A percentile compares a stretch with the other conserved stretches of the same genome.
These are phyloP conservation scores for Athalia rosae DNA, from an alignment of 2,888 invertebrate species.

Conservation along the genomic window DNA sequence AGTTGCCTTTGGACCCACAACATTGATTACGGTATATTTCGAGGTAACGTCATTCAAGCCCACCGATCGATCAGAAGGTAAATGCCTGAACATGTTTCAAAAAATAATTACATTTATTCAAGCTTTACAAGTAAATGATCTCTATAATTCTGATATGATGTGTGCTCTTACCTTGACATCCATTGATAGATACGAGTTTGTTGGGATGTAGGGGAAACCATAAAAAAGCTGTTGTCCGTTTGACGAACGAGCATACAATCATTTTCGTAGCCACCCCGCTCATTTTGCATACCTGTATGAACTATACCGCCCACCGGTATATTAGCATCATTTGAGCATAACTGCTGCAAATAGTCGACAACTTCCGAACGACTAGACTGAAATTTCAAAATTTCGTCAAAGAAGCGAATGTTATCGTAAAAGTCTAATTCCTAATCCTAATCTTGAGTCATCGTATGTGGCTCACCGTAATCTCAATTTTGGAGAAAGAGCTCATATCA, in stretches of 20 bases:
- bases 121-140: too few relatives aligned
- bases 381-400: neutral
- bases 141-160: neutral
- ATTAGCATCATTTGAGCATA: slow-evolving; percentile 82
- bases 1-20: slow-evolving; percentile 82
- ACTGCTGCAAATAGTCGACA: slow-evolving; percentile 78
- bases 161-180: slow-evolving; percentile 75
- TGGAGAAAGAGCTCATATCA: slow-evolving; percentile 87
- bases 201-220: slow-evolving; percentile 87
- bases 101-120: slow-evolving; percentile 20
- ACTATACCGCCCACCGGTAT: slow-evolving; percentile 80
- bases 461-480: slow-evolving; percentile 82
- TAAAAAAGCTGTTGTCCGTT: slow-evolving; percentile 80
- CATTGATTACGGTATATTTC: slow-evolving; percentile 83
- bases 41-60: slow-evolving; percentile 82
- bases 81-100: slow-evolving; percentile 73
- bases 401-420: too few relatives aligned
- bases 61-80: slow-evolving; percentile 78
- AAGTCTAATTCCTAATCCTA: too few relatives aligned
- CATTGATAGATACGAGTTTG: slow-evolving; percentile 84
- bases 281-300: slow-evolving; percentile 84
- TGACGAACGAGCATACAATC: slow-evolving; percentile 83
- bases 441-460: slow-evolving; percentile 12
- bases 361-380: slow-evolving; percentile 79
- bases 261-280: slow-evolving; percentile 83